A percentile compares a stretch with the other conserved stretches of the same genome.
Conservation (phyloP, 2,888 invertebrate genomes). For the Marasmarcha lunaedactyla region DNA sequence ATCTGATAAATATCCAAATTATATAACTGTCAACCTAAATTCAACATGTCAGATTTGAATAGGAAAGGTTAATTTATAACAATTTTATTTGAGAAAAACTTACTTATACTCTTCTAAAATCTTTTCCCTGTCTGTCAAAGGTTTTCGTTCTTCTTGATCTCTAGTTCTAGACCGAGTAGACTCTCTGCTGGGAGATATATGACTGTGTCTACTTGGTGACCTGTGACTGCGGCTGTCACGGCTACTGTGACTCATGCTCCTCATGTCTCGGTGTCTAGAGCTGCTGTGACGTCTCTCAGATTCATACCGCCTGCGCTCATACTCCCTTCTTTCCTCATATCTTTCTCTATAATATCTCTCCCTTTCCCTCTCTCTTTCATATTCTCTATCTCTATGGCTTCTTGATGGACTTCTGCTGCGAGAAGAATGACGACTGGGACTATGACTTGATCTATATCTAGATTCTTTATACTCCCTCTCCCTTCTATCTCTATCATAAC, state of each 20-base stretch:
- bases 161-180: constrained; percentile 5
- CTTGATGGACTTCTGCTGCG: constrained; percentile 29
- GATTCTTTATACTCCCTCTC: constrained; percentile 19
- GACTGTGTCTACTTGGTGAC: neutral
- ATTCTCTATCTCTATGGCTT: constrained; percentile 20
- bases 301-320: constrained; percentile 33
- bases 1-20: no score
- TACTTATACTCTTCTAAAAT: constrained; percentile 57
- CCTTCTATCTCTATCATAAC: constrained; percentile 20
- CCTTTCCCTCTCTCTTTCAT: constrained; percentile 14
- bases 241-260: constrained; percentile 11
- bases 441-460: constrained; percentile 23
- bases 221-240: constrained; percentile 19
- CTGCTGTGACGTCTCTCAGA: constrained; percentile 30
- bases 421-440: constrained; percentile 24
- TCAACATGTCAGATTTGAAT: no score
- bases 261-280: constrained; percentile 21
- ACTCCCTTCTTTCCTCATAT: constrained; percentile 21
- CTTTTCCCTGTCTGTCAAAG: constrained; percentile 50
- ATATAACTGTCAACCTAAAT: no score
- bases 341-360: constrained; percentile 20
- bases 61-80: no score
- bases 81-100: no score
- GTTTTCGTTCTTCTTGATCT: constrained; percentile 25
- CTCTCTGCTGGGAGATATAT: neutral